These are phyloP conservation scores for Brachionus rotundiformis DNA, from an alignment of 1,140 invertebrate genomes.

Conservation along the genomic window DNA sequence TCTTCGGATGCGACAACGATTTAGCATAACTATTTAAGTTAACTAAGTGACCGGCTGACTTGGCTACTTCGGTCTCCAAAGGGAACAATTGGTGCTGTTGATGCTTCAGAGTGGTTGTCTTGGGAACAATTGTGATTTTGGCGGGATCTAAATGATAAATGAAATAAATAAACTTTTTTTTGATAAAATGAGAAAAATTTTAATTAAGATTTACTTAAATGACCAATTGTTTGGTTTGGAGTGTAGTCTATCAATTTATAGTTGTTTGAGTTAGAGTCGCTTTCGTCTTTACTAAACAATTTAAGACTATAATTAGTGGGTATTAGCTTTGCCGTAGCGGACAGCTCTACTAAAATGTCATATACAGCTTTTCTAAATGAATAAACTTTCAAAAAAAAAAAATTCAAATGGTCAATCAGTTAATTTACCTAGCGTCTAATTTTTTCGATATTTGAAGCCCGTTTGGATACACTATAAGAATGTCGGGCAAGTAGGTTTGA, in stretches of 20 bases:
- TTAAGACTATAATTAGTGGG: conserved; percentile 50
- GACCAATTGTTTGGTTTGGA: conserved; percentile 51
- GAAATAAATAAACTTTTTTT: background rate
- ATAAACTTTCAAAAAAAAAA: background rate
- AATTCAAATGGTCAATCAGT: background rate
- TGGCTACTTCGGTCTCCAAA: background rate
- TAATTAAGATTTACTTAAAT: conserved; percentile 36
- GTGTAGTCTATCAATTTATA: conserved; percentile 47
- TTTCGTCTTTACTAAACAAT: conserved; percentile 37
- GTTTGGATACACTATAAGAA: conserved; percentile 31
- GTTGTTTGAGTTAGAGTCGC: background rate
- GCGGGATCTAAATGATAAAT: conserved; percentile 17
- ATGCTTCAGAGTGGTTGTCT: conserved; percentile 29
- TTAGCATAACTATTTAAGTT: background rate
- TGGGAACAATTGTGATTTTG: conserved; percentile 21
- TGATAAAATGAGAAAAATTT: background rate
- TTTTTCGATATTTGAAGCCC: conserved; percentile 42
- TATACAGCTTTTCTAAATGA: conserved; percentile 44
- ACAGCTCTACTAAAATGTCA: conserved; percentile 46
- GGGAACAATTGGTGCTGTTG: conserved; percentile 13
- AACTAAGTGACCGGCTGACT: background rate
- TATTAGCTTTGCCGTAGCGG: conserved; percentile 48
- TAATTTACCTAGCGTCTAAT: conserved; percentile 31
- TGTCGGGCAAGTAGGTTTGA: conserved; percentile 9
- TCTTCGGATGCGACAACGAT: background rate